These are phyloP conservation scores for Saccopteryx bilineata DNA, from an alignment of 2,113 vertebrate genomes.

Conservation along the genomic window DNA sequence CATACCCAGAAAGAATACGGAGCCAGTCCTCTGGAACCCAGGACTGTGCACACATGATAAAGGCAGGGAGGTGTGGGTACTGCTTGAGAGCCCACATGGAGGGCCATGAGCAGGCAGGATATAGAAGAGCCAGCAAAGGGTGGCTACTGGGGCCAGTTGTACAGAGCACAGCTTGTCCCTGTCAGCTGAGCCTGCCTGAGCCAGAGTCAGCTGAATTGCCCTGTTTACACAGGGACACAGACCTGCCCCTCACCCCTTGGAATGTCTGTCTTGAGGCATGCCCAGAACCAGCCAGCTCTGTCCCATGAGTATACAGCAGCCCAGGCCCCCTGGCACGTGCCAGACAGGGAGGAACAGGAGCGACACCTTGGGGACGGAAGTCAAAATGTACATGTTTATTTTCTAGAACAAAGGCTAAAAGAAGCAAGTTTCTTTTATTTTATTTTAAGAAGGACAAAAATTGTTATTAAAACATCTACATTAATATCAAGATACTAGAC, in stretches of 20 bases:
- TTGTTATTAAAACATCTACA: conserved; percentile 91
- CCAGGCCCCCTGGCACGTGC: not conserved
- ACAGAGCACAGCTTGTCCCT: conserved; percentile 5
- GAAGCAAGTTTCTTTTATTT: conserved; percentile 88
- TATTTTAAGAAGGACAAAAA: conserved; percentile 90
- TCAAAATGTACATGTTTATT: conserved; percentile 89
- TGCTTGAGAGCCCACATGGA: rapidly evolving
- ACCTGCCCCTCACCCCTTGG: conserved; percentile 40
- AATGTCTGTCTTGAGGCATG: not conserved
- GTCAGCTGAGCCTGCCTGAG: not conserved
- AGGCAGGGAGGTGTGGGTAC: not conserved
- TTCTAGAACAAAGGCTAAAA: conserved; percentile 90
- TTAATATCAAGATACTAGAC: conserved; percentile 91
- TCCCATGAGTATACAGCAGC: not conserved
- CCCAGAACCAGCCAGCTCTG: not conserved
- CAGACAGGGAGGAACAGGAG: conserved; percentile 55
- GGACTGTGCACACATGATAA: not conserved
- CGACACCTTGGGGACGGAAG: conserved; percentile 75
- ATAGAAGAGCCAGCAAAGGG: not conserved
- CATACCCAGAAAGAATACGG: not conserved
- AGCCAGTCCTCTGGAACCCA: not conserved
- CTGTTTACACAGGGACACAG: not conserved
- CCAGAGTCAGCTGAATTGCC: conserved; percentile 17
- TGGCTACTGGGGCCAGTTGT: not conserved
- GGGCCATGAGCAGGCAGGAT: not conserved